phyloP scores from a whole-genome alignment of 2,113 vertebrate species.

The Cephalopterus ornatus region DNA sequence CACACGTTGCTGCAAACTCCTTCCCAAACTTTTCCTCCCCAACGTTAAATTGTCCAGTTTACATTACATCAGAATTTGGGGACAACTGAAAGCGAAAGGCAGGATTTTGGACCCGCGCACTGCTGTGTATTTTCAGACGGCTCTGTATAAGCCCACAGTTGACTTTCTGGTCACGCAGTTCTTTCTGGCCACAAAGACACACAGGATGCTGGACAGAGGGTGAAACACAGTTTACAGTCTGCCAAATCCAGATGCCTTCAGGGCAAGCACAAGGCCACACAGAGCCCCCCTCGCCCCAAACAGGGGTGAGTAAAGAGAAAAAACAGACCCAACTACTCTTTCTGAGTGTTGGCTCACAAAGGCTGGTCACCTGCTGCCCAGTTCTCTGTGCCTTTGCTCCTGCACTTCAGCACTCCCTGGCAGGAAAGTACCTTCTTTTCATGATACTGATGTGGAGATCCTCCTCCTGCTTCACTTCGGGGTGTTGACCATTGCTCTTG shows the following conservation, averaged over 20 bases:
- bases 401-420: background rate
- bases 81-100: background rate
- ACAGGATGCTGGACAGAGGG: background rate
- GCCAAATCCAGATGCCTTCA: background rate
- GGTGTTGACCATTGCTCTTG: conserved; percentile 80
- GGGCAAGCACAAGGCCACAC: background rate
- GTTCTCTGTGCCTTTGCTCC: background rate
- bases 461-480: conserved; percentile 91
- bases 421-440: conserved; percentile 88
- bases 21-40: background rate
- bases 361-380: background rate
- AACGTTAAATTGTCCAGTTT: background rate
- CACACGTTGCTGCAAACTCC: background rate
- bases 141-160: rapidly evolving
- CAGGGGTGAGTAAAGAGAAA: rapidly evolving
- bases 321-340: background rate
- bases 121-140: background rate
- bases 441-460: conserved; percentile 90
- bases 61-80: background rate
- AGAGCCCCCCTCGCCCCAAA: background rate
- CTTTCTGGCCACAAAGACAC: background rate
- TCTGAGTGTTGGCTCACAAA: background rate
- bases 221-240: rapidly evolving
- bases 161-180: background rate
- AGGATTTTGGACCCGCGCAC: background rate